Evolutionary conservation across 2,888 invertebrate genomes (phyloP), one percentile per base, ranked within the genome.

Genomic region (Clistopyga incitator): DNA sequence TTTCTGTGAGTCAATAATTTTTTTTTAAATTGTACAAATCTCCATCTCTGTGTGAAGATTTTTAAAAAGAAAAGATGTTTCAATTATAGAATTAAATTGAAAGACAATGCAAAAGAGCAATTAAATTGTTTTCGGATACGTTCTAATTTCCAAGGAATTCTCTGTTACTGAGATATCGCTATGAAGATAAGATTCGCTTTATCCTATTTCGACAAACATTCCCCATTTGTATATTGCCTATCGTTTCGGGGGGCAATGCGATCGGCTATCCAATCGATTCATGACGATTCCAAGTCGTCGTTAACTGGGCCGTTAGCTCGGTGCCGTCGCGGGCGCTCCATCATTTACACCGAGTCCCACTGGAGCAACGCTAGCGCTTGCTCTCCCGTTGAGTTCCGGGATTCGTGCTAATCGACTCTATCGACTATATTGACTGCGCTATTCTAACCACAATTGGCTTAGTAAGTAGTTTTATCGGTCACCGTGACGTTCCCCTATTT

Each of bases 321-420:
- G 68, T 50, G 54, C 59, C 42, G 50, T 20, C 45, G 47, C 38
- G 61, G 50, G 61, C 61, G 59, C 72, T 29, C 34, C 34, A 61
- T 82, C 59, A 78, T 71, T 78, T 82, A 78, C 82, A 74, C 68
- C 72, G 68, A 68, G 52, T 82, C 82, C 65, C 56, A 34, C 11
- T 64, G 54, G 56, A 29, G 65, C 34, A 38, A n/a, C 61, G 29
- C 29, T 59, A 52, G 42, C 61, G 11, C 52, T 59, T 72, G 56
- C 25, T 54, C 45, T 67, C 42, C 15, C 56, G 77, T 72, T 81
- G 34, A 71, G 72, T 61, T 45, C 72, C 81, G 65, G 70, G 67
- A 82, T 82, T 78, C 68, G 74, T 52, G 61, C 59, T 82, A 78
- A 82, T 82, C 82, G 82, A 82, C 68, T 78, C 82, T 20, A 82